Evolutionary conservation across 2,888 invertebrate species (phyloP).

Genomic region (Sarcophaga variegata): DNA sequence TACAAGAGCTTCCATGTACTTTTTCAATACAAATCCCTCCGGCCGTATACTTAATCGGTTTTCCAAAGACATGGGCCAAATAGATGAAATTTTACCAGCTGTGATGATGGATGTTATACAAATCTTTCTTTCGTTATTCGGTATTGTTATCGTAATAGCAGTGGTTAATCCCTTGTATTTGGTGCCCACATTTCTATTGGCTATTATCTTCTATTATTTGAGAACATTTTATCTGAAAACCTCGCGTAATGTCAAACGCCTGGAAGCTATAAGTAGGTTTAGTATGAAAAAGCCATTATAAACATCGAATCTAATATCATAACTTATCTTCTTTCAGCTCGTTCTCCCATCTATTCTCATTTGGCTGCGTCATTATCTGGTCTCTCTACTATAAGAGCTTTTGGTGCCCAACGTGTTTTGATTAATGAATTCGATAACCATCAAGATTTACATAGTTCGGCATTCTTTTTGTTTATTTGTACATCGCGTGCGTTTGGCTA

Average conservation of each 20-base stretch:
- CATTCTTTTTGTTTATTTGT: constrained; percentile 95
- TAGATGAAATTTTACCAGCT: constrained; percentile 82
- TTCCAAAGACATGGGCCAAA: constrained; percentile 91
- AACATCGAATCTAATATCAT: background rate
- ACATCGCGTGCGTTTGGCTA: constrained; percentile 97
- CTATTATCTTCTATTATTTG: constrained; percentile 88
- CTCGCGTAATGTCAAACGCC: constrained; percentile 90
- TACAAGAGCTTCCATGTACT: constrained; percentile 90
- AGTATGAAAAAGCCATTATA: constrained; percentile 1
- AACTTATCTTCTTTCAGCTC: constrained; percentile 82
- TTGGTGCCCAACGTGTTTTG: constrained; percentile 90
- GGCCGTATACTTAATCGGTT: constrained; percentile 93
- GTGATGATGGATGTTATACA: constrained; percentile 83
- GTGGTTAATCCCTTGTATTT: constrained; percentile 89
- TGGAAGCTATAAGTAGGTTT: constrained; percentile 90
- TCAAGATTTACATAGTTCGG: constrained; percentile 93
- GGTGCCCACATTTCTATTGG: constrained; percentile 87
- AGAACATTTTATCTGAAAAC: constrained; percentile 90
- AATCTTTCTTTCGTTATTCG: constrained; percentile 91
- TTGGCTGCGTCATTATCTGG: constrained; percentile 94
- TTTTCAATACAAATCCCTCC: constrained; percentile 94
- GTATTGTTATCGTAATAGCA: constrained; percentile 90
- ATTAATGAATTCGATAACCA: constrained; percentile 90
- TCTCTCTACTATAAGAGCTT: constrained; percentile 94
- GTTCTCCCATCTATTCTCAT: constrained; percentile 97